Percentiles rank a stretch among this genome's conserved stretches.
phyloP scores from a whole-genome alignment of 2,113 vertebrate species.

The Pelecanoides urinatrix region DNA sequence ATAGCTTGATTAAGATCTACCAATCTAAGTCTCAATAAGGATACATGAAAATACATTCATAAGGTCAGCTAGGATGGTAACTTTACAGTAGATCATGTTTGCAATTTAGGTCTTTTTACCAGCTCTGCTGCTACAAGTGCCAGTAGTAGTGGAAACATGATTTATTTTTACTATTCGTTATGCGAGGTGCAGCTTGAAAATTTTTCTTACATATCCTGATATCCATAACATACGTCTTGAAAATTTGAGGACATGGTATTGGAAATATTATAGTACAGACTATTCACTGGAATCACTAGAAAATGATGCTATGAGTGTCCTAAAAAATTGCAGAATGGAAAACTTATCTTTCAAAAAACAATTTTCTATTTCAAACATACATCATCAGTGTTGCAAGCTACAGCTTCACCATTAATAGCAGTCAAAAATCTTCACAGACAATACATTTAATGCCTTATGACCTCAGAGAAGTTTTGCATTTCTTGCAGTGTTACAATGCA shows the following conservation, averaged over 20 bases:
- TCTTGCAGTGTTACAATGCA: background rate
- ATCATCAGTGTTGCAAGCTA: background rate
- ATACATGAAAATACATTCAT: background rate
- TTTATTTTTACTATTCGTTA: background rate
- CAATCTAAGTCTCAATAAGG: background rate
- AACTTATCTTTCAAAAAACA: background rate
- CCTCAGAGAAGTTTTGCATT: background rate
- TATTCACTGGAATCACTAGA: background rate
- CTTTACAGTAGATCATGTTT: background rate
- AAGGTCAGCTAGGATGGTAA: background rate
- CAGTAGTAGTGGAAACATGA: background rate
- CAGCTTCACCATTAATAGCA: background rate
- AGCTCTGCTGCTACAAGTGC: background rate
- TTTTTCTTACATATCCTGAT: background rate
- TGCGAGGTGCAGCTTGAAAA: background rate
- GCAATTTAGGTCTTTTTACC: background rate
- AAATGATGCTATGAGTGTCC: background rate
- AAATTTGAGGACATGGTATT: background rate
- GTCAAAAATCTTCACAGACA: background rate
- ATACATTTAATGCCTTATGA: background rate
- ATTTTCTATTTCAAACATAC: background rate
- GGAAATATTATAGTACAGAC: background rate
- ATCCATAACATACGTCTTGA: background rate
- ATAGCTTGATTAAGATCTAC: background rate
- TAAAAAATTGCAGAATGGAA: background rate